phyloP scores from a whole-genome alignment of 2,113 vertebrate species.

The Phalacrocorax brasilianus region DNA sequence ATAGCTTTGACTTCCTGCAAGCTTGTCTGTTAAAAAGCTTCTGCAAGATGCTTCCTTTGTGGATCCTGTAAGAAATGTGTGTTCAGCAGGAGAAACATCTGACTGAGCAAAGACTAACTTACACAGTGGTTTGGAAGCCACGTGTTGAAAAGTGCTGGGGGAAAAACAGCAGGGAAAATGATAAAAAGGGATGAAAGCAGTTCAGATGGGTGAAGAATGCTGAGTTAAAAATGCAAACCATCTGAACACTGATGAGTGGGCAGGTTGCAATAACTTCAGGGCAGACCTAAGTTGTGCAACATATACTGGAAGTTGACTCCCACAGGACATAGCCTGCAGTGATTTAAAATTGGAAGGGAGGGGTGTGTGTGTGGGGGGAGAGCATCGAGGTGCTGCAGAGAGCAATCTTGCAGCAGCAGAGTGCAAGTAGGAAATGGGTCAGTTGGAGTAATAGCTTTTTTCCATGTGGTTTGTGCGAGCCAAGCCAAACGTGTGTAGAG shows the following conservation, averaged over 20 bases:
- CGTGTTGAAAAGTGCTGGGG: slow-evolving; percentile 46
- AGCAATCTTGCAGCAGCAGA: not conserved
- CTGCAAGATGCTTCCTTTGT: slow-evolving; percentile 11
- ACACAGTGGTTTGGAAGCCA: slow-evolving; percentile 49
- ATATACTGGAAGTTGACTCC: not conserved
- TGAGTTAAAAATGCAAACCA: slow-evolving; percentile 14
- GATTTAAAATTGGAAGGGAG: not conserved
- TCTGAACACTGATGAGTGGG: slow-evolving; percentile 3
- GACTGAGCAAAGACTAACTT: slow-evolving; percentile 44
- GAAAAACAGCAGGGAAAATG: slow-evolving; percentile 6
- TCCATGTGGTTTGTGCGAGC: not conserved
- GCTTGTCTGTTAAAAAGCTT: slow-evolving; percentile 35
- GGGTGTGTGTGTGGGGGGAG: not conserved
- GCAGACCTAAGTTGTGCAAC: not conserved
- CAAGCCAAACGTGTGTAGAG: not conserved
- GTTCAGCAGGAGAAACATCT: slow-evolving; percentile 50
- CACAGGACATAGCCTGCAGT: not conserved
- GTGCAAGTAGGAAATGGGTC: slow-evolving; percentile 17
- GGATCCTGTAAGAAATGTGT: slow-evolving; percentile 15
- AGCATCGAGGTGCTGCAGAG: not conserved
- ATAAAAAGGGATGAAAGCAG: not conserved
- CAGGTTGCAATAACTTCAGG: not conserved
- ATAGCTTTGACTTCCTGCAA: not conserved
- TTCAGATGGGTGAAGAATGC: slow-evolving; percentile 1
- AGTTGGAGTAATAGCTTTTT: slow-evolving; percentile 20